phyloP scores from a whole-genome alignment of 2,888 invertebrate species.

The Colostygia pectinataria region DNA sequence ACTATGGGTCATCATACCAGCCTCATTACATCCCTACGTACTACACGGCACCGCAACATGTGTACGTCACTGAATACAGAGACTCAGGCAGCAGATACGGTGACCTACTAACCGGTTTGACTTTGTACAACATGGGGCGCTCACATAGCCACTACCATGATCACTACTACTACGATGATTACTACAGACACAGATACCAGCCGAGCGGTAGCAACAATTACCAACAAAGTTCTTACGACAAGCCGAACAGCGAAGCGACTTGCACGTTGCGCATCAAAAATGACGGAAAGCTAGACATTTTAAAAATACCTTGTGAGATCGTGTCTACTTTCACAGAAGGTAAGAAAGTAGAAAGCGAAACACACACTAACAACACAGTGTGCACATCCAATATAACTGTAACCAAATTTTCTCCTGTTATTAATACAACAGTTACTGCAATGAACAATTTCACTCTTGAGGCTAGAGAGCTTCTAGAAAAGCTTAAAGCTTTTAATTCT shows the following conservation, averaged over 20 bases:
- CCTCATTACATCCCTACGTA: slow-evolving; percentile 39
- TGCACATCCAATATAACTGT: slow-evolving; percentile 56
- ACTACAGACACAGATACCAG: slow-evolving; percentile 60
- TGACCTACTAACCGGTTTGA: slow-evolving; percentile 65
- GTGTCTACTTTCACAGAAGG: slow-evolving; percentile 72
- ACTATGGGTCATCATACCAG: slow-evolving; percentile 13
- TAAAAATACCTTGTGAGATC: slow-evolving; percentile 74
- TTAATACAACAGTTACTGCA: slow-evolving; percentile 2
- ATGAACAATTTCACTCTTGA: too few species aligned
- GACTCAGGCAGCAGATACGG: slow-evolving; percentile 66
- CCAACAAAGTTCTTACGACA: slow-evolving; percentile 27
- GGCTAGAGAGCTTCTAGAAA: too few species aligned
- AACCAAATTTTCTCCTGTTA: slow-evolving; percentile 31
- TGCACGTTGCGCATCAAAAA: slow-evolving; percentile 65
- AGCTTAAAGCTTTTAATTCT: too few species aligned
- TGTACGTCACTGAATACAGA: slow-evolving; percentile 67
- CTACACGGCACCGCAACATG: slow-evolving; percentile 62
- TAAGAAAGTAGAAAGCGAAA: slow-evolving; percentile 41
- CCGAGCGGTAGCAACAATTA: slow-evolving; percentile 22
- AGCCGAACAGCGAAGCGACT: slow-evolving; percentile 51
- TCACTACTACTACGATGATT: slow-evolving; percentile 70
- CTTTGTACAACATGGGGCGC: slow-evolving; percentile 70
- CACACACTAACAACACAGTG: slow-evolving; percentile 49
- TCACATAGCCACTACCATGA: slow-evolving; percentile 61
- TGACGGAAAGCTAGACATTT: slow-evolving; percentile 48